Base-by-base conservation (phyloP, 2,797 vertebrate species). In the Spinus olivaceus region DNA sequence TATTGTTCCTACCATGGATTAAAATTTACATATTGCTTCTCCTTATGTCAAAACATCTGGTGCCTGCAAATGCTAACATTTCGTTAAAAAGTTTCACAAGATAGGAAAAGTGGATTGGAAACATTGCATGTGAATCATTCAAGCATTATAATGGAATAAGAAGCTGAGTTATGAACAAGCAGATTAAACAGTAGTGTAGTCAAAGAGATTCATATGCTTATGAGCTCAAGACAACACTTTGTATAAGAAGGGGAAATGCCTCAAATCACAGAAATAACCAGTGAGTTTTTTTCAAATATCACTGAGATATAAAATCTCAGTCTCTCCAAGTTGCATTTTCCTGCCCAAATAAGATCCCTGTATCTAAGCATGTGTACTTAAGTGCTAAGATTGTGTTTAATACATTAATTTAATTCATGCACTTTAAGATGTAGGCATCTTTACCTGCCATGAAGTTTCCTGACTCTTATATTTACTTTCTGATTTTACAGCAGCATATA, bases 31-130 rank as follows among this genome's bases (percentile, higher is more conserved):
- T 98, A 98, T 97, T 98, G 95, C 96, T 97, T 97, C 97, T 97
- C 97, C 97, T 98, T 97, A 97, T 98, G 98, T 98, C 98, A 98
- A 98, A 98, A 98, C 97, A 98, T 97, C 97, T 98, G 97, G 97
- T 97, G 96, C 92, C 97, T 97, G 95, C 89, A 97, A 97, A 97
- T 97, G 97, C 92, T 97, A 98, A 97, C 95, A 85, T 97, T 98
- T 98, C 5, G 35, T 97, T 98, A 86, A 98, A 98, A 98, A 96
- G 96, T 98, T 98, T 97, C 96, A 94, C 81, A 92, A 96, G 93
- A 94, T 71, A 83, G 90, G 88, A 96, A 98, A 97, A 97, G 93
- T 97, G 71, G 90, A 95, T 97, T 95, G 95, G 96, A 98, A 98
- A 97, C 77, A 97, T 37, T 95, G 96, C 66, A 69, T 95, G 92